Conservation (phyloP, 2,797 vertebrate genomes). For the Notoglanidium macrostoma region DNA sequence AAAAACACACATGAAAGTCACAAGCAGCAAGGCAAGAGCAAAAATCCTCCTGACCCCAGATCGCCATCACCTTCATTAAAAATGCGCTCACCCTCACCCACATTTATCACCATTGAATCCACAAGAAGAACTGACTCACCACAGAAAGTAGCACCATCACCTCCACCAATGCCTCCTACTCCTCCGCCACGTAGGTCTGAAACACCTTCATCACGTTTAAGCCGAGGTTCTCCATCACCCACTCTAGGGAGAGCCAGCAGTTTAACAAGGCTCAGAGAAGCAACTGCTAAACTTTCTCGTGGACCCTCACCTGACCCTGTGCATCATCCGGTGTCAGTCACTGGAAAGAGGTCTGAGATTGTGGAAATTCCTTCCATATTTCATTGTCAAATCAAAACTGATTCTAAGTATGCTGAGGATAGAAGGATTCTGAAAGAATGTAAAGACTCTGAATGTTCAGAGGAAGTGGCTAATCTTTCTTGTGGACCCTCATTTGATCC, state of each 20-base stretch:
- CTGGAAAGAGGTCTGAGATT: constrained; percentile 83
- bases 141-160: constrained; percentile 72
- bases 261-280: constrained; percentile 82
- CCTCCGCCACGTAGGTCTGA: constrained; percentile 71
- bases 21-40: constrained; percentile 67
- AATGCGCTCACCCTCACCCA: constrained; percentile 82
- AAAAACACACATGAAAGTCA: constrained; percentile 60
- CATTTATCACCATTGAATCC: constrained; percentile 88
- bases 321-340: constrained; percentile 65
- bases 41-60: constrained; percentile 69
- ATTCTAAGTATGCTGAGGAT: constrained; percentile 64
- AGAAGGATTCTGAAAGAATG: constrained; percentile 23
- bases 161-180: constrained; percentile 72
- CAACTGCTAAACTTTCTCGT: constrained; percentile 82
- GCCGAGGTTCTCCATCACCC: constrained; percentile 75
- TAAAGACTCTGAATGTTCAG: constrained; percentile 31
- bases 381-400: constrained; percentile 83
- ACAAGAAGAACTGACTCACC: constrained; percentile 76
- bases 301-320: constrained; percentile 72
- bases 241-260: constrained; percentile 82
- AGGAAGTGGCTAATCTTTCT: constrained; percentile 34
- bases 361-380: constrained; percentile 82
- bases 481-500: constrained; percentile 67
- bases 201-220: constrained; percentile 73
- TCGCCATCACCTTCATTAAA: constrained; percentile 75